phyloP scores from a whole-genome alignment of 2,797 vertebrate genomes.

The Rhinella marina region DNA sequence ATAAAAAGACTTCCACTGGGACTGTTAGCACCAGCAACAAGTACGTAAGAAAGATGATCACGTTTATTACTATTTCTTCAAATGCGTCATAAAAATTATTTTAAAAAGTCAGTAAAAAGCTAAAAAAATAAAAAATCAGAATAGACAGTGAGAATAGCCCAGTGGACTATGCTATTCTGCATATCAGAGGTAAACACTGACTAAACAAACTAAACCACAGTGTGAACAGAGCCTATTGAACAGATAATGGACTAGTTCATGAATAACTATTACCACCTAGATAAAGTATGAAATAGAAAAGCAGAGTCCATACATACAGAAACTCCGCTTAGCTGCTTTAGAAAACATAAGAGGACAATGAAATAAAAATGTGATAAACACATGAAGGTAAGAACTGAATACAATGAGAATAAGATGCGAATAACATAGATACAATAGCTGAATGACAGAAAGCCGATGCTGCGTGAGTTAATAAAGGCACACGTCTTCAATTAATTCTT shows the following conservation, averaged over 20 bases:
- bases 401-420: not conserved
- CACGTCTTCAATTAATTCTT: slow-evolving; percentile 45
- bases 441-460: not conserved
- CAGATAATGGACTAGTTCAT: not conserved
- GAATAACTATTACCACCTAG: not conserved
- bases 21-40: too few relatives aligned
- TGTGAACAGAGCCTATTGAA: too few relatives aligned
- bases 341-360: not conserved
- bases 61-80: too few relatives aligned
- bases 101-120: too few relatives aligned
- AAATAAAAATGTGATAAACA: not conserved
- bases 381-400: not conserved
- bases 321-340: not conserved
- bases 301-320: not conserved
- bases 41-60: too few relatives aligned
- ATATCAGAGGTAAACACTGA: too few relatives aligned
- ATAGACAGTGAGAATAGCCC: too few relatives aligned
- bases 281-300: not conserved
- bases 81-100: too few relatives aligned
- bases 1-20: too few relatives aligned
- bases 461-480: slow-evolving; percentile 35
- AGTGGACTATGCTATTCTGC: too few relatives aligned
- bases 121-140: not conserved
- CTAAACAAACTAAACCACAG: too few relatives aligned
- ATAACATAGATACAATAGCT: not conserved